Percentiles rank a stretch among this genome's conserved stretches.
phyloP scores from a whole-genome alignment of 2,797 vertebrate species.

The Lophius americanus region DNA sequence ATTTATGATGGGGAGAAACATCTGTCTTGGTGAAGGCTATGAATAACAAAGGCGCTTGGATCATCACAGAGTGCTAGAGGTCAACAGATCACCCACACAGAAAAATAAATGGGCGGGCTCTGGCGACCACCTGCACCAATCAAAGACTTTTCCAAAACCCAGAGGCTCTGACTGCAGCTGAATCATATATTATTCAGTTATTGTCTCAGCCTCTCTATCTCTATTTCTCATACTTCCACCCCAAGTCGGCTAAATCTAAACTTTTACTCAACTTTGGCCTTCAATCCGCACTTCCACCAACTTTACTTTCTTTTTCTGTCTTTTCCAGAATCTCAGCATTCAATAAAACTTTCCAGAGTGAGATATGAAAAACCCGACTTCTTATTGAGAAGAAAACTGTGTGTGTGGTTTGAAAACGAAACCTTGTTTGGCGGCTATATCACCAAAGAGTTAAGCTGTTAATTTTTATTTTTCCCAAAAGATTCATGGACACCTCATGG shows the following conservation, averaged over 20 bases:
- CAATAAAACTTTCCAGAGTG: neutral
- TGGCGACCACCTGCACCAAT: neutral
- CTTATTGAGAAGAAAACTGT: no score
- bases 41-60: neutral
- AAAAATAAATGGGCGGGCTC: neutral
- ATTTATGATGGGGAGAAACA: neutral
- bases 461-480: no score
- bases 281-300: no score
- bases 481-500: no score
- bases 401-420: no score
- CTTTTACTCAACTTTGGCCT: neutral
- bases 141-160: slow-evolving; percentile 1
- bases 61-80: neutral
- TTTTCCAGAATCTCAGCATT: neutral
- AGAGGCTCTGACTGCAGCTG: slow-evolving; percentile 15
- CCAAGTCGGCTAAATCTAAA: no score
- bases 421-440: no score
- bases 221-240: neutral
- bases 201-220: neutral
- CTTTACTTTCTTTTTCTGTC: no score
- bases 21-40: neutral
- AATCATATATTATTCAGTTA: slow-evolving; percentile 20
- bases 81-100: slow-evolving; percentile 11
- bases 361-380: neutral
- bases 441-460: no score